Evolutionary conservation across 2,797 vertebrate genomes (phyloP).

Genomic region (Sternarchorhynchus goeldii): DNA sequence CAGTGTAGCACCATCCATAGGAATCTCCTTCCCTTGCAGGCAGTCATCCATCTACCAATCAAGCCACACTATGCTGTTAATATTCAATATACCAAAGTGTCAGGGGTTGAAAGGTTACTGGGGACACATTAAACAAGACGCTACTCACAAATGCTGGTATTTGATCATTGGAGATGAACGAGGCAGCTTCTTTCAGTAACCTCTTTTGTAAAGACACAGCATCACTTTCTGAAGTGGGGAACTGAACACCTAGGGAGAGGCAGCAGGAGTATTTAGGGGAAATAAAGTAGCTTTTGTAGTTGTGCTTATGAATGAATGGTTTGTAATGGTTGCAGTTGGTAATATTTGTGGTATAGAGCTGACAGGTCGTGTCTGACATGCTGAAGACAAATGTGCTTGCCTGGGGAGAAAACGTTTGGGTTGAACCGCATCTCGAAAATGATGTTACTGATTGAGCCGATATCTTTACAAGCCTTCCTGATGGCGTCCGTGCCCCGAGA

Average conservation of each 20-base stretch:
- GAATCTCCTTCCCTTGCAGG: slow-evolving; percentile 67
- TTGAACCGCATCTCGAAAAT: slow-evolving; percentile 86
- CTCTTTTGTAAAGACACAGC: slow-evolving; percentile 71
- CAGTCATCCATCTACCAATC: slow-evolving; percentile 72
- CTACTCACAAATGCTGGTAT: slow-evolving; percentile 80
- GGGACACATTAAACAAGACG: background rate
- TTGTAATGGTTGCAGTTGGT: background rate
- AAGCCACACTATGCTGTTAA: slow-evolving; percentile 32
- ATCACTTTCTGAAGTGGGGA: slow-evolving; percentile 68
- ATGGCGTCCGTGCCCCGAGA: slow-evolving; percentile 70
- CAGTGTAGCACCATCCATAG: slow-evolving; percentile 78
- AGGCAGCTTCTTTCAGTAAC: slow-evolving; percentile 77
- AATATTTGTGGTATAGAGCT: background rate
- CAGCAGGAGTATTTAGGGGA: background rate
- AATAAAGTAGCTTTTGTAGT: background rate
- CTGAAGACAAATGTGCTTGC: slow-evolving; percentile 57
- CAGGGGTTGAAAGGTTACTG: background rate
- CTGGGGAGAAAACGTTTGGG: slow-evolving; percentile 76
- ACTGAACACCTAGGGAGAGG: slow-evolving; percentile 68
- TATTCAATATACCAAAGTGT: background rate
- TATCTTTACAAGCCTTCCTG: slow-evolving; percentile 74
- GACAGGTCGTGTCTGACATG: too few species aligned
- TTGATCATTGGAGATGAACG: slow-evolving; percentile 76
- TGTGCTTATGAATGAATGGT: background rate
- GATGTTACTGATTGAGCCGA: slow-evolving; percentile 79